Evolutionary conservation across 2,113 vertebrate genomes (phyloP).

Genomic region (Plectropomus leopardus): DNA sequence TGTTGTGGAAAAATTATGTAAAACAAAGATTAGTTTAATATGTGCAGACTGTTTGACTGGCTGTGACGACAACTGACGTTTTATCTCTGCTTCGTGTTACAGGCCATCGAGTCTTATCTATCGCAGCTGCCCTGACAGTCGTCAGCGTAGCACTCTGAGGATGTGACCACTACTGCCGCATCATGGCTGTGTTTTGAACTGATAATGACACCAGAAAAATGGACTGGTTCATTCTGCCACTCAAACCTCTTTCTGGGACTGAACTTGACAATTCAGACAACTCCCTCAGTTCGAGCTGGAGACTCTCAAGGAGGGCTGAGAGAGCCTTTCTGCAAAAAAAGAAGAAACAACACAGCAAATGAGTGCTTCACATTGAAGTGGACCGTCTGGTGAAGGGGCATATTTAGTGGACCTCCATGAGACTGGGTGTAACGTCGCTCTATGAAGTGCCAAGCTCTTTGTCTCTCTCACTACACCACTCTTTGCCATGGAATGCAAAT

Average conservation of each 20-base stretch:
- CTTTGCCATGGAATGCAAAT: conserved; percentile 69
- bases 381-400: conserved; percentile 75
- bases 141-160: conserved; percentile 63
- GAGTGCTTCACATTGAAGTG: conserved; percentile 89
- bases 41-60: no score
- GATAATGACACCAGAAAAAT: conserved; percentile 48
- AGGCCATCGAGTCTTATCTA: conserved; percentile 93
- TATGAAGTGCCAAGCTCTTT: conserved; percentile 82
- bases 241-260: conserved; percentile 70
- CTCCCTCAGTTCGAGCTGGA: conserved; percentile 66
- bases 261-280: conserved; percentile 77
- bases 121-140: conserved; percentile 90
- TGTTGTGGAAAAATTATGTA: neutral
- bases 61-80: neutral
- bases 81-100: conserved; percentile 54
- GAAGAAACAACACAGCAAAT: conserved; percentile 61
- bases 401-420: conserved; percentile 77
- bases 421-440: conserved; percentile 77
- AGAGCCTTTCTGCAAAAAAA: conserved; percentile 52
- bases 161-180: conserved; percentile 80
- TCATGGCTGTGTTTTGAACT: conserved; percentile 61
- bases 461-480: conserved; percentile 65
- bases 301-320: conserved; percentile 55
- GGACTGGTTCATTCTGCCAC: conserved; percentile 60
- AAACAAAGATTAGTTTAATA: neutral